phyloP scores from a whole-genome alignment of 30 jellyfish, hydroid and myxozoan genomes.

The Hydractinia symbiolongicarpus region DNA sequence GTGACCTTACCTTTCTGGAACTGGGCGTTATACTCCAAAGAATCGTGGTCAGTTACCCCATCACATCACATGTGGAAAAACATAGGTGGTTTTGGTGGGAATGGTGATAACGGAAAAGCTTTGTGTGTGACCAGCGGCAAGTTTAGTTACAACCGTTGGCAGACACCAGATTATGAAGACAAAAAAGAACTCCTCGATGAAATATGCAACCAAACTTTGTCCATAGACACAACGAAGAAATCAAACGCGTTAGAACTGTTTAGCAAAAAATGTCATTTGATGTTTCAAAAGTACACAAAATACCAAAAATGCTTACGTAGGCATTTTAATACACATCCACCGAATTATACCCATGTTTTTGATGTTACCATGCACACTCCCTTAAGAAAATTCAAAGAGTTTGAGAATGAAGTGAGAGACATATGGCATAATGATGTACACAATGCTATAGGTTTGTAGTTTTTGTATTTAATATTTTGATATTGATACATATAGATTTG shows the following conservation, averaged over 20 bases:
- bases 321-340: slow-evolving; percentile 41
- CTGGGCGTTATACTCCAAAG: slow-evolving; percentile 31
- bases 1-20: slow-evolving; percentile 52
- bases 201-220: too few relatives aligned
- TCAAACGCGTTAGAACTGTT: too few relatives aligned
- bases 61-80: slow-evolving; percentile 31
- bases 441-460: background rate
- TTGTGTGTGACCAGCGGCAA: slow-evolving; percentile 30
- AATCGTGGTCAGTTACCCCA: slow-evolving; percentile 25
- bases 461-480: too few relatives aligned
- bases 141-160: slow-evolving; percentile 9
- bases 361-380: background rate
- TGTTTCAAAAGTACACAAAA: too few relatives aligned
- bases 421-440: slow-evolving; percentile 27
- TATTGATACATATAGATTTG: too few relatives aligned
- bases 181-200: too few relatives aligned
- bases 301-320: slow-evolving; percentile 30
- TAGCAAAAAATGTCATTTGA: too few relatives aligned
- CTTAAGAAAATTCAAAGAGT: background rate
- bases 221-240: too few relatives aligned
- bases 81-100: slow-evolving; percentile 46
- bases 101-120: slow-evolving; percentile 12
- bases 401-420: slow-evolving; percentile 4
- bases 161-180: slow-evolving; percentile 3
- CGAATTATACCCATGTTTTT: slow-evolving; percentile 14